phyloP scores from a whole-genome alignment of 53 echinoderm and acorn worm species.

The Holothuria scabra region DNA sequence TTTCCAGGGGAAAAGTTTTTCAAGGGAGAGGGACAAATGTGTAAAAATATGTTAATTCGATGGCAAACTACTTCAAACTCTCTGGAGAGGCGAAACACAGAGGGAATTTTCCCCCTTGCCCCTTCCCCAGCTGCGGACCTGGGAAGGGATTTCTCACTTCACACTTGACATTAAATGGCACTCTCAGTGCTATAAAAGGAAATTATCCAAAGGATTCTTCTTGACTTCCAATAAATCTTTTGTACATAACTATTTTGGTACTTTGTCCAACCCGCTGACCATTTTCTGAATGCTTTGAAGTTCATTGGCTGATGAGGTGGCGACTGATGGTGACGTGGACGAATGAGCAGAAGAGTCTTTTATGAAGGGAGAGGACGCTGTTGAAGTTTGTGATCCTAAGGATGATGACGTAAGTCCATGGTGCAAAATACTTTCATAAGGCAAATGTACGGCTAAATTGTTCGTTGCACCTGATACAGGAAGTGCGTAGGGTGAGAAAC shows the following conservation, averaged over 20 bases:
- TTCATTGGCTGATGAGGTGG: slow-evolving; percentile 91
- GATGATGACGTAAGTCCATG: slow-evolving; percentile 43
- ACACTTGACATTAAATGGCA: too few species aligned
- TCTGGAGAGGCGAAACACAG: too few species aligned
- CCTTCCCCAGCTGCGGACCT: too few species aligned
- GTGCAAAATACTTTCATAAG: slow-evolving; percentile 85
- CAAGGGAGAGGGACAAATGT: too few species aligned
- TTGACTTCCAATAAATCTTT: too few species aligned
- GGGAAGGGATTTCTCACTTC: too few species aligned
- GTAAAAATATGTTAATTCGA: too few species aligned
- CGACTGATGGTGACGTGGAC: slow-evolving; percentile 67
- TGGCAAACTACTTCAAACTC: too few species aligned
- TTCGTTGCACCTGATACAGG: slow-evolving; percentile 80
- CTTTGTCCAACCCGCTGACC: slow-evolving; percentile 93
- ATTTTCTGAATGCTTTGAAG: slow-evolving; percentile 97
- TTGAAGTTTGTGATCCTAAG: slow-evolving; percentile 36
- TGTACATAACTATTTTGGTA: slow-evolving; percentile 65
- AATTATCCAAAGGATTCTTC: too few species aligned
- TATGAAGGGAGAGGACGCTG: slow-evolving; percentile 53
- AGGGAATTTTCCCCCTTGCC: too few species aligned
- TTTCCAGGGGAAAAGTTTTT: too few species aligned
- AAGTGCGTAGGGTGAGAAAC: slow-evolving; percentile 93
- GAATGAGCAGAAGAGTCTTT: slow-evolving; percentile 62
- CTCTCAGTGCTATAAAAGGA: too few species aligned
- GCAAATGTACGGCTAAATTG: slow-evolving; percentile 79